phyloP scores from a whole-genome alignment of 2,797 vertebrate genomes.

The Epinephelus awoara region DNA sequence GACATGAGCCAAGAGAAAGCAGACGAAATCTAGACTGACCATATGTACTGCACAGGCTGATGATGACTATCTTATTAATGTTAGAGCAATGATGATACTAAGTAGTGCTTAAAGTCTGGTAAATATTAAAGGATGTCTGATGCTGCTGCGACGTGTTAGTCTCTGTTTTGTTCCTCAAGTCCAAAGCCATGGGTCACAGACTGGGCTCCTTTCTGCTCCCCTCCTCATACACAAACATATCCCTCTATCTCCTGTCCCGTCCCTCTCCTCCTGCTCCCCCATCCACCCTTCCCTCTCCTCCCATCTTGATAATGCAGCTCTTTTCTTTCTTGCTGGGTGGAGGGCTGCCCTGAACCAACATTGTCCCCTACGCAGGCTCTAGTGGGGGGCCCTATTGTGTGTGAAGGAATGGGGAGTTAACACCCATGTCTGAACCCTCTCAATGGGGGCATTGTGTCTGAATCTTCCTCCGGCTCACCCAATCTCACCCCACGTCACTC shows the following conservation, averaged over 20 bases:
- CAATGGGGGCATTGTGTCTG: constrained; percentile 89
- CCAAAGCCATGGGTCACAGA: constrained; percentile 81
- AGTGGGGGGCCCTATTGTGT: constrained; percentile 86
- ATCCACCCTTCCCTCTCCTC: constrained; percentile 54
- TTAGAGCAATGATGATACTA: constrained; percentile 1
- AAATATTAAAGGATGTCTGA: constrained; percentile 11
- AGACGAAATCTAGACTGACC: neutral
- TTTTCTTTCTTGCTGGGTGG: constrained; percentile 80
- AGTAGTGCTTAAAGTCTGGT: neutral
- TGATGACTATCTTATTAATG: neutral
- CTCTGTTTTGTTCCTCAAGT: constrained; percentile 73
- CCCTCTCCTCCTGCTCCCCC: constrained; percentile 42
- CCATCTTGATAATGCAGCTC: constrained; percentile 79
- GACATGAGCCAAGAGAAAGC: neutral
- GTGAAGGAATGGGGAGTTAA: constrained; percentile 86
- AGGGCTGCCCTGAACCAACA: constrained; percentile 84
- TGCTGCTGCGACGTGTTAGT: constrained; percentile 23
- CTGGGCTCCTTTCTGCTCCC: constrained; percentile 3
- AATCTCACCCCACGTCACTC: constrained; percentile 68
- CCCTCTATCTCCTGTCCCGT: constrained; percentile 65
- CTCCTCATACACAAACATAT: constrained; percentile 69
- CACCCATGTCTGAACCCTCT: constrained; percentile 85
- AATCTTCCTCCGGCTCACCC: constrained; percentile 81
- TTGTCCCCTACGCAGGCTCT: constrained; percentile 81
- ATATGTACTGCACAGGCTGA: neutral